Percentiles rank a stretch among this genome's conserved stretches.
Conservation (phyloP, 2,888 invertebrate species). For the Macropis europaea region DNA sequence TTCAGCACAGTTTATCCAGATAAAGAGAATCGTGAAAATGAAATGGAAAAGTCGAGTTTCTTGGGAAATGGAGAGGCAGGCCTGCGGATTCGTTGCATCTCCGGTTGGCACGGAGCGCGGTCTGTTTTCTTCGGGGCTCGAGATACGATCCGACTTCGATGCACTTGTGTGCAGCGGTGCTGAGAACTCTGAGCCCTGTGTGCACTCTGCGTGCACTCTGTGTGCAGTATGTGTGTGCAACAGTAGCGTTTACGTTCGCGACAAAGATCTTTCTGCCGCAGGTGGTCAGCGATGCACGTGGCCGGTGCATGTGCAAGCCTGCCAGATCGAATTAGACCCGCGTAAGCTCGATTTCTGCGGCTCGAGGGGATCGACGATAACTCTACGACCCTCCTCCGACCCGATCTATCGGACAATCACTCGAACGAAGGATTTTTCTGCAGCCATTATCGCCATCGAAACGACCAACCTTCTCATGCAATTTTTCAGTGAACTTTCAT, state of each 20-base stretch:
- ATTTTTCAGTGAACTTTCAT: too few relatives aligned
- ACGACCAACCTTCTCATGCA: too few relatives aligned
- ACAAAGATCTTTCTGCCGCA: conserved; percentile 58
- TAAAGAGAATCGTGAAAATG: too few relatives aligned
- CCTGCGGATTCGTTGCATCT: conserved; percentile 30
- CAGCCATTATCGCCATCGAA: not conserved
- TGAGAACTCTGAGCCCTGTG: conserved; percentile 8
- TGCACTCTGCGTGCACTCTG: too few relatives aligned
- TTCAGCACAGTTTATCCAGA: too few relatives aligned
- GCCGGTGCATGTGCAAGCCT: conserved; percentile 40
- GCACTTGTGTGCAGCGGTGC: not conserved
- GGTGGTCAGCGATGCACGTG: conserved; percentile 63
- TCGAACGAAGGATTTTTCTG: not conserved
- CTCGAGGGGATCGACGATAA: conserved; percentile 23
- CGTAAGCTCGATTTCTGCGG: conserved; percentile 41
- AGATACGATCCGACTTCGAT: conserved; percentile 34
- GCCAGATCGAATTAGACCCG: conserved; percentile 50
- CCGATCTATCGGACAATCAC: not conserved
- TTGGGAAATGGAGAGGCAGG: too few relatives aligned
- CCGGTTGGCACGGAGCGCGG: conserved; percentile 51
- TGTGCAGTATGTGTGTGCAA: too few relatives aligned
- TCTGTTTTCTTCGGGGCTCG: conserved; percentile 62
- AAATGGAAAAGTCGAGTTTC: too few relatives aligned
- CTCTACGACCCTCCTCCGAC: not conserved
- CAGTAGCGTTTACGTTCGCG: conserved; percentile 27